Percentiles rank a stretch among this genome's conserved stretches.
These are phyloP conservation scores for Paradoxurus hermaphroditus DNA, from an alignment of 2,113 vertebrate genomes.

Conservation along the genomic window DNA sequence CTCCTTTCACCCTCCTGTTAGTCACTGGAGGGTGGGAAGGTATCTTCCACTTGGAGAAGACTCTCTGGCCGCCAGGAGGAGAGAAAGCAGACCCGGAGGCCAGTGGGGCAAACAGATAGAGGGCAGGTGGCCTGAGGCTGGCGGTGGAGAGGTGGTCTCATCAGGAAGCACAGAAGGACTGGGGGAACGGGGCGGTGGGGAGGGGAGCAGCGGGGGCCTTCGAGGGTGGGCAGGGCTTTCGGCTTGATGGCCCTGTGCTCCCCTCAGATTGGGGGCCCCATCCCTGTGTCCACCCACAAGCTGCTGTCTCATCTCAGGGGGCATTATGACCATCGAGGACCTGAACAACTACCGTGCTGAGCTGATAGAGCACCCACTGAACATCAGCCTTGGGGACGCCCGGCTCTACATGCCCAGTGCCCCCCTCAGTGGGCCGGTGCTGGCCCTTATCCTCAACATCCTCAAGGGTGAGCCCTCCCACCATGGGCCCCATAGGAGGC, in stretches of 20 bases:
- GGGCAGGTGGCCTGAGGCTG: neutral
- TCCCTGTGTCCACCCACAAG: neutral
- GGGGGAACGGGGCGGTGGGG: neutral
- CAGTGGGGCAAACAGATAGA: neutral
- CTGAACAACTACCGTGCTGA: slow-evolving; percentile 85
- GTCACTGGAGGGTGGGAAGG: neutral
- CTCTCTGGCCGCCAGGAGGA: neutral
- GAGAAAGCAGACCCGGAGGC: neutral
- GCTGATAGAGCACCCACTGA: slow-evolving; percentile 86
- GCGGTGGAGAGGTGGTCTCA: neutral
- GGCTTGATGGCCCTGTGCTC: too few relatives aligned
- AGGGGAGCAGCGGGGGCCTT: neutral
- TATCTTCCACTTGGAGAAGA: neutral
- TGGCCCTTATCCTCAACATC: slow-evolving; percentile 94
- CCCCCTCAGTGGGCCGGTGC: slow-evolving; percentile 93
- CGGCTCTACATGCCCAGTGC: slow-evolving; percentile 87
- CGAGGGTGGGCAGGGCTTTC: neutral
- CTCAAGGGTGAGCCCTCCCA: slow-evolving; percentile 85
- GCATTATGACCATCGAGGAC: slow-evolving; percentile 92
- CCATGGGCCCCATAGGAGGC: neutral
- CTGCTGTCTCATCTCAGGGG: slow-evolving; percentile 84
- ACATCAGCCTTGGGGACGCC: slow-evolving; percentile 84
- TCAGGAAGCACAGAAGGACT: neutral
- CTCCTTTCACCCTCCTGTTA: neutral
- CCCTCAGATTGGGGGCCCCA: too few relatives aligned